Evolutionary conservation across 2,797 vertebrate species (phyloP), one percentile per base, ranked within the genome.

Genomic region (Podarcis siculus): DNA sequence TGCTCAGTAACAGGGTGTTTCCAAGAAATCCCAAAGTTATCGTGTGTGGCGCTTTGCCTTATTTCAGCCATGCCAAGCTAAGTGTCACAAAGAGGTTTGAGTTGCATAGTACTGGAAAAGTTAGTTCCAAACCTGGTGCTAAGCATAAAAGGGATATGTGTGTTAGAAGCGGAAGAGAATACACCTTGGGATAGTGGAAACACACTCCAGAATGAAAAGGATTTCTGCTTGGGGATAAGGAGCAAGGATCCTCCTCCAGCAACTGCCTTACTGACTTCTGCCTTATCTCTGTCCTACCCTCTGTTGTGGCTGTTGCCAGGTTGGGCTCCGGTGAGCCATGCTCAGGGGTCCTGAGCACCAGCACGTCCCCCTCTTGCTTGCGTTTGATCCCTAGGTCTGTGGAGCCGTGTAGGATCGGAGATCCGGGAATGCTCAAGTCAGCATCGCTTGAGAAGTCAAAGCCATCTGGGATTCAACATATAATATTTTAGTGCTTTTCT

Each of bases 401-500:
- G 97, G 96, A 97, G 96, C 97, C 96, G 97, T 96, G 97, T 96
- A 98, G 98, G 97, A 97, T 96, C 97, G 98, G 98, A 97, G 96
- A 98, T 98, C 98, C 96, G 97, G 96, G 96, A 97, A 98, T 95
- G 97, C 97, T 98, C 97, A 98, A 98, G 96, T 99, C 98, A 97
- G 98, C 98, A 95, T 98, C 98, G 94, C 95, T 98, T 97, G 98
- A 98, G 98, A 98, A 97, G 98, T 99, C 99, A 99, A 99, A 98
- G 99, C 98, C 98, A 99, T 99, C 99, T 99, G 99, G 98, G 98
- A 99, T 98, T 98, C 98, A 98, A 99, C 98, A 98, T 97, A 98
- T 95, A 98, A 98, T 93, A 99, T 96, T 97, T 97, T 97, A 96
- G 98, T 97, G 95, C 91, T 95, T 95, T 95, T 96, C 96, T 96